Conservation (phyloP, 2,797 vertebrate species). For the Echiichthys vipera region DNA sequence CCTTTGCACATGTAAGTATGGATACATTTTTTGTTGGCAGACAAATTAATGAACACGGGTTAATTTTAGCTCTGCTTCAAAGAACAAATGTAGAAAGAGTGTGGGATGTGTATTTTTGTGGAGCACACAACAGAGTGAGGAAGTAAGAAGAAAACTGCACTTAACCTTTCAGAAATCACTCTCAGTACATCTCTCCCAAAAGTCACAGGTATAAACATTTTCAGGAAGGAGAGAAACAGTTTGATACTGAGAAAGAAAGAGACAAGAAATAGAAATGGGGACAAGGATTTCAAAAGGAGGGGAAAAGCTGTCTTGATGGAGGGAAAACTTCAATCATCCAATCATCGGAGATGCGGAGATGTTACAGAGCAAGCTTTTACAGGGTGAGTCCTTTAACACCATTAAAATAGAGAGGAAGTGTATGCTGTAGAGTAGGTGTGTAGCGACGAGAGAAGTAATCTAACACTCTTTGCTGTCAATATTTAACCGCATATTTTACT, state of each 20-base stretch:
- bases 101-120: neutral
- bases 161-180: conserved; percentile 15
- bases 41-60: conserved; percentile 13
- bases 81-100: conserved; percentile 1
- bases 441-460: neutral
- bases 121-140: neutral
- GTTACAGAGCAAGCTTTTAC: neutral
- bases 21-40: conserved; percentile 3
- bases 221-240: neutral
- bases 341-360: conserved; percentile 8
- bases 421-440: neutral
- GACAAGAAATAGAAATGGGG: neutral
- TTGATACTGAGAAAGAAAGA: neutral
- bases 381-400: neutral
- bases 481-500: conserved; percentile 26
- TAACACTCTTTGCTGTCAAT: conserved; percentile 29
- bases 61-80: conserved; percentile 9
- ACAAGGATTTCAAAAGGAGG: neutral
- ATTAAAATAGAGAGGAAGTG: conserved; percentile 3
- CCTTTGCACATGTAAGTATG: conserved; percentile 23
- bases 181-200: neutral
- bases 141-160: neutral
- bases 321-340: conserved; percentile 25
- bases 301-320: conserved; percentile 4
- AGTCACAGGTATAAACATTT: neutral